Conservation (phyloP, 2,888 invertebrate genomes). For the Allacma fusca region DNA sequence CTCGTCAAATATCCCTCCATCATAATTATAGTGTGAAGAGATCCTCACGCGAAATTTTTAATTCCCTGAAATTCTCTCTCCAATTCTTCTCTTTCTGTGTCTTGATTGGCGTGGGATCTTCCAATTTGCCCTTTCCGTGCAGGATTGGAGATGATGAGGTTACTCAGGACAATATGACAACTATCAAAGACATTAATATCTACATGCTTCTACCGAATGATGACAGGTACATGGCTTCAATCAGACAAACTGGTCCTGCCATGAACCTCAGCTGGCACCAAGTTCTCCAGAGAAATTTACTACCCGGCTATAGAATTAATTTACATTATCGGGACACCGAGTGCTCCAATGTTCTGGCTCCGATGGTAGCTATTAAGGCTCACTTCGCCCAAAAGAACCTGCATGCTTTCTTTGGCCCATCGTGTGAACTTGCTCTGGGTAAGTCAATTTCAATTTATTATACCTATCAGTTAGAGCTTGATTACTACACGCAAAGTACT, state of each 20-base stretch:
- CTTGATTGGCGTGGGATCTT: neutral
- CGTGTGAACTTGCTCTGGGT: conserved; percentile 84
- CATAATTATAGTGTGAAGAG: conserved; percentile 16
- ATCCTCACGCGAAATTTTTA: neutral
- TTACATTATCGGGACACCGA: conserved; percentile 60
- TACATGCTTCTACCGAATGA: conserved; percentile 61
- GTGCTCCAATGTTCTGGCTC: conserved; percentile 61
- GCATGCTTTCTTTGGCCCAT: conserved; percentile 81
- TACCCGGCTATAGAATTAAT: conserved; percentile 53
- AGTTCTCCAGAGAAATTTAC: conserved; percentile 45
- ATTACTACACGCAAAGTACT: too few relatives aligned
- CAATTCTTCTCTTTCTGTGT: neutral
- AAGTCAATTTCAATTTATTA: conserved; percentile 64
- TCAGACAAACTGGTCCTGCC: conserved; percentile 59
- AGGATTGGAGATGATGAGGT: neutral
- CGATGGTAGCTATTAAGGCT: conserved; percentile 56
- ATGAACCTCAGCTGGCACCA: conserved; percentile 56
- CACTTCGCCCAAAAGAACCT: conserved; percentile 63
- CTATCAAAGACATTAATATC: conserved; percentile 48
- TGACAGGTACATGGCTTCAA: conserved; percentile 55
- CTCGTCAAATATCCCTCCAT: neutral
- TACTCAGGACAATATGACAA: neutral
- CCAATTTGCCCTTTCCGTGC: conserved; percentile 6
- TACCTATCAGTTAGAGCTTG: too few relatives aligned
- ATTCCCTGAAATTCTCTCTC: neutral